Evolutionary conservation across 2,888 invertebrate species (phyloP), one percentile per base, ranked within the genome.

Genomic region (Heliconius hortense): DNA sequence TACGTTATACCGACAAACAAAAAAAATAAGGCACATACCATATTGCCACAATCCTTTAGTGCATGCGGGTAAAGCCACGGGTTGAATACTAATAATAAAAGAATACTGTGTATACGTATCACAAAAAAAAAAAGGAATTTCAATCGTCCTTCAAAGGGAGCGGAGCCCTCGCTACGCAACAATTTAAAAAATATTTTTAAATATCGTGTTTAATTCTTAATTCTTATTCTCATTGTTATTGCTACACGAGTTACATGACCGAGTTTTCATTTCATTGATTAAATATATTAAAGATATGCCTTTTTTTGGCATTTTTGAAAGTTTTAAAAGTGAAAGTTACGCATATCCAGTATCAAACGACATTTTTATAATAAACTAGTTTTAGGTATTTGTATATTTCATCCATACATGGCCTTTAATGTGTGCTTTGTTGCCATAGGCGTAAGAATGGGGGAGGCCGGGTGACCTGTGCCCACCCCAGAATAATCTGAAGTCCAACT

Each of bases 271-370:
- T 56, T 56, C n/a, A 56, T 56, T n/a, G n/a, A 48, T n/a, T 18
- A 56, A 56, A n/a, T 56, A 53, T 21, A 56, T 56, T n/a, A 56
- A n/a, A n/a, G n/a, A 56, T n/a, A 64, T 64, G 35, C 15, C 21
- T 8, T n/a, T 31, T 8, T 64, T 64, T 64, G 21, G 35, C 21
- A n/a, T 64, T n/a, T 63, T 64, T 35, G 35, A 64, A 64, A 64
- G 35, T 35, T 35, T 31, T 35, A n/a, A 35, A 62, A 64, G 64
- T 64, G 35, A 64, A 64, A 64, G 64, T 35, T 21, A 21, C 21
- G 56, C 18, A 11, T 56, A 11, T n/a, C n/a, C 56, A 56, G n/a
- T 56, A 56, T 11, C 3, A n/a, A 53, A 53, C 53, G n/a, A 53
- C 53, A 53, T 53, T 53, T 53, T 53, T 53, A 7, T 53, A 53